Evolutionary conservation across 92 coral and sea anemone genomes (phyloP), one percentile per base, ranked within the genome.

Genomic region (Blastomussa wellsi): DNA sequence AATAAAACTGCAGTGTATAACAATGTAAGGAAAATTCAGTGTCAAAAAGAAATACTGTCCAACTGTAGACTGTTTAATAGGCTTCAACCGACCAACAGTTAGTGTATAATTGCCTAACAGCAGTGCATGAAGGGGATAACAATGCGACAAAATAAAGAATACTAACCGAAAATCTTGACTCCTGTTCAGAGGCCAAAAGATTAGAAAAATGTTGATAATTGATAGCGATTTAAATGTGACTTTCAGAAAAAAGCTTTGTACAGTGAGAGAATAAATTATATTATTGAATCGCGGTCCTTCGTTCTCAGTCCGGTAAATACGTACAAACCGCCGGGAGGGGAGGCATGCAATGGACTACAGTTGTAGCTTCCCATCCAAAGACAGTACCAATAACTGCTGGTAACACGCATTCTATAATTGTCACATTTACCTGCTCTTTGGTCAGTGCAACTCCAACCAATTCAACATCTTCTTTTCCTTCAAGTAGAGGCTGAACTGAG

Each of bases 381-480:
- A 7, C 24, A 53, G 62, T 53, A 53, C 7, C 24, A 15, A 19
- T n/a, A n/a, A n/a, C n/a, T n/a, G n/a, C n/a, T n/a, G n/a, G n/a
- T n/a, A n/a, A n/a, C n/a, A n/a, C n/a, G n/a, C n/a, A n/a, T n/a
- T n/a, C n/a, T n/a, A n/a, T n/a, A n/a, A n/a, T 17, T 22, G 32
- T 60, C 31, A n/a, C 33, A 48, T 39, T 16, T 28, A 66, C 99
- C 99, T 96, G 99, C 31, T 84, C 92, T 32, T 91, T 89, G 12
- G 93, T 93, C n/a, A 96, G 91, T 28, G 87, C 85, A 69, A 96
- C 86, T 37, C 97, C 91, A 17, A 93, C 91, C 49, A 96, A 22
- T 28, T 96, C 99, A 85, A 96, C 84, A 52, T 96, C 99, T 74
- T 90, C 93, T 59, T 89, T 92, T 70, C 90, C 95, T 80, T 91